Evolutionary conservation across 2,888 invertebrate genomes (phyloP).

Genomic region (Brachypalpus laphriformis): DNA sequence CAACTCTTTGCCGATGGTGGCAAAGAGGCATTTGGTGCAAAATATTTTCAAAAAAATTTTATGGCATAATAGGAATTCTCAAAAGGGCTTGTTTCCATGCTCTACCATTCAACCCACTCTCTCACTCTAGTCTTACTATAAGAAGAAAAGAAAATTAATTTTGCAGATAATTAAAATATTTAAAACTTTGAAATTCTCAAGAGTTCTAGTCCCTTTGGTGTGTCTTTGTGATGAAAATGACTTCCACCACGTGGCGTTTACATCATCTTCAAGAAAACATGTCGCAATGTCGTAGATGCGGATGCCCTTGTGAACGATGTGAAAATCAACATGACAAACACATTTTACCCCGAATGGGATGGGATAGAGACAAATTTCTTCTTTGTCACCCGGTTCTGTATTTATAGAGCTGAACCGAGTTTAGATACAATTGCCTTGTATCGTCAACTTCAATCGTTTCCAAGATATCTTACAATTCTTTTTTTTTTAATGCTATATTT

Average conservation of each 20-base stretch:
- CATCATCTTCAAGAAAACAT: neutral
- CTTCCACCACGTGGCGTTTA: constrained; percentile 6
- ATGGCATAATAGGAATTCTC: constrained; percentile 32
- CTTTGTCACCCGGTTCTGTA: constrained; percentile 5
- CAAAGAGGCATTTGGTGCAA: constrained; percentile 13
- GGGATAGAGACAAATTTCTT: neutral
- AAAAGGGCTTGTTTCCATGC: constrained; percentile 7
- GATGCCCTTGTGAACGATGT: neutral
- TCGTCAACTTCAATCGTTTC: constrained; percentile 17
- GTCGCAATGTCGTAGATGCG: constrained; percentile 4
- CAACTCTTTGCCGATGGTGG: constrained; percentile 9
- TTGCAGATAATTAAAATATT: constrained; percentile 60
- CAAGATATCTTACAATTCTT: constrained; percentile 27
- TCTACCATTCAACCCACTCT: neutral
- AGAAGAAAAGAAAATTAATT: constrained; percentile 32
- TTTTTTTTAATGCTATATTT: constrained; percentile 40
- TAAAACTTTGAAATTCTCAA: constrained; percentile 48
- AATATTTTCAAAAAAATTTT: constrained; percentile 48
- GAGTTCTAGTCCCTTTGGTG: neutral
- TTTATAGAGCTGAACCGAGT: constrained; percentile 40
- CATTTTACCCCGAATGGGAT: neutral
- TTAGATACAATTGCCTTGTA: constrained; percentile 20
- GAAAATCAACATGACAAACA: constrained; percentile 5
- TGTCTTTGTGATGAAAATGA: neutral
- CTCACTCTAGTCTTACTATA: neutral